Base-by-base conservation (phyloP, 2,888 invertebrate species). In the Oscheius sp. region DNA sequence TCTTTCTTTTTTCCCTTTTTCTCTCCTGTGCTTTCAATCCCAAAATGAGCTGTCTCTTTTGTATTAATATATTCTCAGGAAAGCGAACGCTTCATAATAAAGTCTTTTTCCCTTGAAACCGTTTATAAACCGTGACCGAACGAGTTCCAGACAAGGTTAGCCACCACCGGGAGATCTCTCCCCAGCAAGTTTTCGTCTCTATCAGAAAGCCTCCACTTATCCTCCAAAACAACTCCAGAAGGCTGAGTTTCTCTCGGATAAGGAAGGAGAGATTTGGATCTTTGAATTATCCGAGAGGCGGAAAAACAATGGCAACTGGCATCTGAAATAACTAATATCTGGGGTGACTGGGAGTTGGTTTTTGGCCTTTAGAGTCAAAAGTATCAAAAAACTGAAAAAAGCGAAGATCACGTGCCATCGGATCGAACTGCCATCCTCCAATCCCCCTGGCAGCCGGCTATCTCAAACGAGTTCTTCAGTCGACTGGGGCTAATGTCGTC, bases 11-110 rank as follows among this genome's bases (percentile, higher is more conserved):
- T 17, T 61, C 39, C 37, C 57, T 37, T 34, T 57, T 39, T 20
- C 23, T 37, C 37, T 37, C 34, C 29, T 61, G 61, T 61, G 61
- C 61, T 61, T 61, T 61, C 61, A 61, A 25, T n/a, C n/a, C n/a
- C n/a, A n/a, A 42, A 39, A 61, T 45, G 61, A 61, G 61, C 61
- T 61, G 29, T 29, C 27, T 61, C 17, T 17, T 42, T 42, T 42
- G n/a, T 55, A 34, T 55, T 23, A 48, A 25, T 20, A 25, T 23
- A 17, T 34, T 33, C 55, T 55, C 55, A 55, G 55, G 55, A 55
- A 55, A 34, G 20, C 10, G 3, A 48, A 23, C 4, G 42, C 5
- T 12, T 42, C 42, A 12, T 6, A 34, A 34, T 34, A 12, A 12
- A 12, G 37, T n/a, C 5, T 12, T 12, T 42, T 17, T 12, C 12